phyloP scores from a whole-genome alignment of 1,140 invertebrate genomes.

The Trachymyrmex cornetzi region DNA sequence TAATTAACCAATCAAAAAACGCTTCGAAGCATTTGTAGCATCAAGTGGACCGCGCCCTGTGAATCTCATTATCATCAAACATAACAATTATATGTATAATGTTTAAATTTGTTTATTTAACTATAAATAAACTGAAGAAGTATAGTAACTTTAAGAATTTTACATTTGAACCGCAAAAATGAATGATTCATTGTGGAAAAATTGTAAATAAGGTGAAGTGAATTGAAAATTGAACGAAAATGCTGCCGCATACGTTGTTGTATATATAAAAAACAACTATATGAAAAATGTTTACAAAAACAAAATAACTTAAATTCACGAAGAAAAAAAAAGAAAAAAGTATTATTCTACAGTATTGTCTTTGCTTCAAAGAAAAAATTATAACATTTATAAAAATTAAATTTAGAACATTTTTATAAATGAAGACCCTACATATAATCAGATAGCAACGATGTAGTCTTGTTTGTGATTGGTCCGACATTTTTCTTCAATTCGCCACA shows the following conservation, averaged over 20 bases:
- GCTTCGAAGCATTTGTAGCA: no score
- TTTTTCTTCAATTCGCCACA: no score
- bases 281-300: neutral
- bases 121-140: neutral
- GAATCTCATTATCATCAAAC: neutral
- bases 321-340: neutral
- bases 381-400: neutral
- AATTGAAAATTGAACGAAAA: neutral
- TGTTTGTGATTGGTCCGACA: no score
- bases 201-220: neutral
- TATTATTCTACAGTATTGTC: neutral
- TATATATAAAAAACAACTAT: neutral
- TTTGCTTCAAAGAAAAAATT: neutral
- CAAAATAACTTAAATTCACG: neutral
- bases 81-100: neutral
- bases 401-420: neutral
- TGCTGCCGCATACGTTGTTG: neutral
- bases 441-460: neutral
- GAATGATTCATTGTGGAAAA: neutral
- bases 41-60: no score
- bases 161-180: neutral
- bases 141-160: neutral
- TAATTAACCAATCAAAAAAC: no score
- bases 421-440: no score
- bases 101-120: neutral